These are phyloP conservation scores for Clinocottus analis DNA, from an alignment of 2,113 vertebrate species.

Conservation along the genomic window DNA sequence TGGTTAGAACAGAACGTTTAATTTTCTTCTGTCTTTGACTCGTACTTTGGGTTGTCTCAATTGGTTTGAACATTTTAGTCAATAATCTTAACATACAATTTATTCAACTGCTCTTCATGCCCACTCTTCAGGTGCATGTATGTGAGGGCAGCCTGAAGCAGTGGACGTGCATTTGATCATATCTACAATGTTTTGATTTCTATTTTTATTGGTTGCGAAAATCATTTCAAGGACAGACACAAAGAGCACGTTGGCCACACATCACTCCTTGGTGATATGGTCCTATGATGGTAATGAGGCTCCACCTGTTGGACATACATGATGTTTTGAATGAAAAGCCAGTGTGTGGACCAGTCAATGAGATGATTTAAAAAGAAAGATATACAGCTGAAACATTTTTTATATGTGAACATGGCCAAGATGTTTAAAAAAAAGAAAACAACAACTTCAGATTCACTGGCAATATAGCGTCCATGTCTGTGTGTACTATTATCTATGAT, in stretches of 20 bases:
- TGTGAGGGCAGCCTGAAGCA: neutral
- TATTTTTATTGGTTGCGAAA: neutral
- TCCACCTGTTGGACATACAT: slow-evolving; percentile 43
- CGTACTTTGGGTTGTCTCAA: neutral
- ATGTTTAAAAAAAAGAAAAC: neutral
- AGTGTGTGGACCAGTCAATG: neutral
- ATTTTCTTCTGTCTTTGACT: neutral
- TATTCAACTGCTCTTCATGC: neutral
- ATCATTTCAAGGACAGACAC: neutral
- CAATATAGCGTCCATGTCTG: neutral
- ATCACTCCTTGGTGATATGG: neutral
- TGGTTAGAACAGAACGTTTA: neutral
- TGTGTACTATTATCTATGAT: neutral
- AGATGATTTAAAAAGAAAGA: neutral
- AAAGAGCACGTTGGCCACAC: neutral
- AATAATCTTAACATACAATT: neutral
- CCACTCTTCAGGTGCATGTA: neutral
- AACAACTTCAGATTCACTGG: neutral
- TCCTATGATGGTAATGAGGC: neutral
- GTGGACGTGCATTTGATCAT: neutral
- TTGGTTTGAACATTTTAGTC: neutral
- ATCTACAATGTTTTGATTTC: neutral
- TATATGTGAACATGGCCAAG: neutral
- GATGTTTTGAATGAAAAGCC: neutral
- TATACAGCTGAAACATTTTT: neutral